Evolutionary conservation across 2,888 invertebrate species (phyloP).

Genomic region (Chirona hameri): DNA sequence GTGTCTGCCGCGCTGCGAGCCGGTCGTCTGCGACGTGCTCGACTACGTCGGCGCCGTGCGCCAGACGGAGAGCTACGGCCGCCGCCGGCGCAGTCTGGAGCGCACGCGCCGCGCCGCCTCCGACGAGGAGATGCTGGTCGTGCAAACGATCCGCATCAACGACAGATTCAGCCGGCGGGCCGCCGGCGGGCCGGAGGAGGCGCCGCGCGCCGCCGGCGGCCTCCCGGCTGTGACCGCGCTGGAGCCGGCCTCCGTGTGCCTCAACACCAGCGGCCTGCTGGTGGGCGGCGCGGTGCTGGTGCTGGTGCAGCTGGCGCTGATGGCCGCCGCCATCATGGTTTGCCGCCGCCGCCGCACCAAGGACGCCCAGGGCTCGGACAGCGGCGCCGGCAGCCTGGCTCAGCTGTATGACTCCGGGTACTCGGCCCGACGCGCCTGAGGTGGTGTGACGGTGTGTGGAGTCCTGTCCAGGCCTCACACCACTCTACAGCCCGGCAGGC

Average conservation of each 20-base stretch:
- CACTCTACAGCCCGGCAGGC: too few species aligned
- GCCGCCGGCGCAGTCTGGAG: slow-evolving; percentile 59
- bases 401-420: slow-evolving; percentile 72
- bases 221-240: slow-evolving; percentile 34
- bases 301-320: slow-evolving; percentile 78
- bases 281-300: slow-evolving; percentile 81
- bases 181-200: slow-evolving; percentile 30
- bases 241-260: slow-evolving; percentile 57
- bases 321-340: slow-evolving; percentile 83
- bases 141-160: slow-evolving; percentile 86
- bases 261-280: slow-evolving; percentile 74
- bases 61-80: slow-evolving; percentile 77
- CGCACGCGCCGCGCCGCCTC: slow-evolving; percentile 49
- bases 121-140: slow-evolving; percentile 74
- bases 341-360: slow-evolving; percentile 61
- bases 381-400: slow-evolving; percentile 68
- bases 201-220: slow-evolving; percentile 32
- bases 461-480: too few species aligned
- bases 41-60: slow-evolving; percentile 78
- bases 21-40: slow-evolving; percentile 81
- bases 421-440: slow-evolving; percentile 32
- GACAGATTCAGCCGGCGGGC: slow-evolving; percentile 58
- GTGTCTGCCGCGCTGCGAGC: slow-evolving; percentile 88
- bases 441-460: slow-evolving; percentile 29
- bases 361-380: slow-evolving; percentile 54